phyloP scores from a whole-genome alignment of 2,888 invertebrate species.

The Drosophila gaucha region DNA sequence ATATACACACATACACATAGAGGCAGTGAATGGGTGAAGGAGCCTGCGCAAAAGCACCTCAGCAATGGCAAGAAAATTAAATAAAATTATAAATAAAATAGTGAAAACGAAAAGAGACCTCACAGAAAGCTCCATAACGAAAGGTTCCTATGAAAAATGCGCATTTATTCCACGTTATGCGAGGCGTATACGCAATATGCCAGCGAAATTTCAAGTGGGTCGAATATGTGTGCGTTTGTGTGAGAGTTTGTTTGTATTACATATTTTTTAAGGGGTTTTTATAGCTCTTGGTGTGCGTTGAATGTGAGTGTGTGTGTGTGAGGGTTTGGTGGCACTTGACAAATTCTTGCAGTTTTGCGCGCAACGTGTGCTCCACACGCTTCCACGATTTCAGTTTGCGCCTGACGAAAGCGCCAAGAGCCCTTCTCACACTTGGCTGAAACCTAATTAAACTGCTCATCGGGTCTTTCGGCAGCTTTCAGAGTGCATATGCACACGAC shows the following conservation, averaged over 20 bases:
- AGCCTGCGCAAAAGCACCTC: slow-evolving; percentile 30
- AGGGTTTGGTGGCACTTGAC: slow-evolving; percentile 65
- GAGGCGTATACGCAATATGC: slow-evolving; percentile 55
- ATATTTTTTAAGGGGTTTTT: slow-evolving; percentile 48
- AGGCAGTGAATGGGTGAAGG: slow-evolving; percentile 22
- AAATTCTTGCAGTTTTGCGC: slow-evolving; percentile 73
- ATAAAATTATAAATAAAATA: slow-evolving; percentile 71
- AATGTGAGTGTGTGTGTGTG: slow-evolving; percentile 5
- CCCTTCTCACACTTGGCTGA: slow-evolving; percentile 55
- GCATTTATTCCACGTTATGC: slow-evolving; percentile 61
- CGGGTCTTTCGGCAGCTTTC: slow-evolving; percentile 22
- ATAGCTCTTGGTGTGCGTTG: slow-evolving; percentile 24
- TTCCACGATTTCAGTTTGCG: slow-evolving; percentile 52
- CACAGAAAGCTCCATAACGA: slow-evolving; percentile 47
- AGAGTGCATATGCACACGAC: slow-evolving; percentile 6
- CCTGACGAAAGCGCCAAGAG: slow-evolving; percentile 58
- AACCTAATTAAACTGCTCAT: slow-evolving; percentile 69
- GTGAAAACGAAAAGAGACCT: slow-evolving; percentile 41
- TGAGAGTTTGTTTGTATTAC: slow-evolving; percentile 35
- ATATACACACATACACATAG: slow-evolving; percentile 27
- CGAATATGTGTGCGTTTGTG: slow-evolving; percentile 17
- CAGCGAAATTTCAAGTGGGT: slow-evolving; percentile 41
- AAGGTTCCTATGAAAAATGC: slow-evolving; percentile 68
- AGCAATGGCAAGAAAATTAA: slow-evolving; percentile 68
- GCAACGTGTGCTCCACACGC: slow-evolving; percentile 62